These are phyloP conservation scores for Micropterix aruncella DNA, from an alignment of 2,888 invertebrate genomes.

Conservation along the genomic window DNA sequence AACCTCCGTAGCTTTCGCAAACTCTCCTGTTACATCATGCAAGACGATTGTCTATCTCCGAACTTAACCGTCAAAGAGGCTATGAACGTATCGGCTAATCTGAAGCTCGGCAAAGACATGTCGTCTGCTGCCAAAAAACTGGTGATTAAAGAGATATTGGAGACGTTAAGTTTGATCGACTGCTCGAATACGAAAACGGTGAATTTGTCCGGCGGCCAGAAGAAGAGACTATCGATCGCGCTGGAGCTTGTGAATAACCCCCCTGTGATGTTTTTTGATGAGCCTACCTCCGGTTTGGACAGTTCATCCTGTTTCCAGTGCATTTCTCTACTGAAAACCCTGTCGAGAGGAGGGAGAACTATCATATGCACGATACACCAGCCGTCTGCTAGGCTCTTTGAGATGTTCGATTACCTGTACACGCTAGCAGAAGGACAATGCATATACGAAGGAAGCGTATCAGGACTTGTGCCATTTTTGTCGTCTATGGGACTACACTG, in stretches of 20 bases:
- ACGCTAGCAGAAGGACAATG: conserved; percentile 87
- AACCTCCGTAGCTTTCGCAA: conserved; percentile 82
- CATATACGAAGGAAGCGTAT: conserved; percentile 78
- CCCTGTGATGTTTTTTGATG: conserved; percentile 95
- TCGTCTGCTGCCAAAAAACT: conserved; percentile 57
- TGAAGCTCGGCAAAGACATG: conserved; percentile 77
- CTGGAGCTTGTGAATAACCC: conserved; percentile 91
- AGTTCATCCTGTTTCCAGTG: conserved; percentile 92
- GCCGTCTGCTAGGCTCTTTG: conserved; percentile 88
- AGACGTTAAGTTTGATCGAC: conserved; percentile 68
- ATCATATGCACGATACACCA: conserved; percentile 96
- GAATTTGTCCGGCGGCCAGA: conserved; percentile 80
- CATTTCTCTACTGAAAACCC: conserved; percentile 72
- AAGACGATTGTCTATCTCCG: conserved; percentile 79
- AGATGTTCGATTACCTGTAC: conserved; percentile 90
- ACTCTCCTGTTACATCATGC: conserved; percentile 95
- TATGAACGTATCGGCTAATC: conserved; percentile 86
- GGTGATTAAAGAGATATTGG: conserved; percentile 74
- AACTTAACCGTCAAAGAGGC: conserved; percentile 85
- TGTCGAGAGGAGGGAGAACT: conserved; percentile 78
- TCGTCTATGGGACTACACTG: conserved; percentile 75
- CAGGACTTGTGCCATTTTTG: conserved; percentile 76
- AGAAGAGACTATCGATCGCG: conserved; percentile 82
- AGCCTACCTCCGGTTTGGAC: conserved; percentile 86
- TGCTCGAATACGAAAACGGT: conserved; percentile 66